Conservation (phyloP, 23 tunicate genomes). For the Corella eumyota region DNA sequence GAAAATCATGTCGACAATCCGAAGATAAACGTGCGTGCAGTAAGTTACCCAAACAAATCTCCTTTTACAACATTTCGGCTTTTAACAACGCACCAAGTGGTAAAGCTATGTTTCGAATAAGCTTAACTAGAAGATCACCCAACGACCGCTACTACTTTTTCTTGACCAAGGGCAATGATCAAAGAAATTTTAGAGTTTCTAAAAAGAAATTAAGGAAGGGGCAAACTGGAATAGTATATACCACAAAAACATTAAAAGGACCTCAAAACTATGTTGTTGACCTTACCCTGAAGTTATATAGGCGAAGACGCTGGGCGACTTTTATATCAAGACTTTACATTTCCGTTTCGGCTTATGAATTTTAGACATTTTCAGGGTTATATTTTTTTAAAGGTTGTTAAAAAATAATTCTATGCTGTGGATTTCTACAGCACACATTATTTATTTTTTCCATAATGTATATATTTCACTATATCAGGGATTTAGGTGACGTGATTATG, state of each 20-base stretch:
- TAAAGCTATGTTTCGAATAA: constrained; percentile 67
- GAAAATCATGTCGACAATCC: constrained; percentile 27
- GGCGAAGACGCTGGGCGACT: constrained; percentile 56
- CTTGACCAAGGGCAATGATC: constrained; percentile 71
- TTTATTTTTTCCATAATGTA: no score
- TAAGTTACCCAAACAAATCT: constrained; percentile 68
- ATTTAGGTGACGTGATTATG: no score
- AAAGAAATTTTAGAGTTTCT: constrained; percentile 30
- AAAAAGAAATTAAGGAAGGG: constrained; percentile 36
- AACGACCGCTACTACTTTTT: constrained; percentile 58
- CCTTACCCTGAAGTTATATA: constrained; percentile 57
- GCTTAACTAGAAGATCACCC: constrained; percentile 25
- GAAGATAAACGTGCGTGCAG: constrained; percentile 39
- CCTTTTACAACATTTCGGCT: constrained; percentile 65
- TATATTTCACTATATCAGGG: no score
- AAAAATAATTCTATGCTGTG: no score
- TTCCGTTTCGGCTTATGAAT: constrained; percentile 44
- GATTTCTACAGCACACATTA: neutral
- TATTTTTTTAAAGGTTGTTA: no score
- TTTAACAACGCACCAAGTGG: constrained; percentile 34
- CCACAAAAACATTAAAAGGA: constrained; percentile 42
- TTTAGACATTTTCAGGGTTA: constrained; percentile 27
- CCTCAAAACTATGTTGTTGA: constrained; percentile 74
- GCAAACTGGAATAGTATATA: constrained; percentile 55
- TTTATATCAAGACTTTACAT: constrained; percentile 66